These are phyloP conservation scores for Garra rufa DNA, from an alignment of 2,113 vertebrate genomes.

Conservation along the genomic window DNA sequence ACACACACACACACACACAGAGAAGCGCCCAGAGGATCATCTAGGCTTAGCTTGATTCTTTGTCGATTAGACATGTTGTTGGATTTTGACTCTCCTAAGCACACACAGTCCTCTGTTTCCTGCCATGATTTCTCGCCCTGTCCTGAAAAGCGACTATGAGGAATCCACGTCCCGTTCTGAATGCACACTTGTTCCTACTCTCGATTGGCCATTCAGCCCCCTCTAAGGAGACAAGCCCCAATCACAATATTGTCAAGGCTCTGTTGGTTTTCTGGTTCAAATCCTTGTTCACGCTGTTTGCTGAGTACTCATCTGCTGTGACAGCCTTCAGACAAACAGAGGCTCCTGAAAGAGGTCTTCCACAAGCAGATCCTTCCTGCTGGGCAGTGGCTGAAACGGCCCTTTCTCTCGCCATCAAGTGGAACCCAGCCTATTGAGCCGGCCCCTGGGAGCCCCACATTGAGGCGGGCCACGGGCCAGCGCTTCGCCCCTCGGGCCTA, in stretches of 20 bases:
- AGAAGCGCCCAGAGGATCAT: conserved; percentile 39
- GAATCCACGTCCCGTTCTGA: conserved; percentile 73
- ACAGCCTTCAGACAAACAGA: conserved; percentile 97
- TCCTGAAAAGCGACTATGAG: conserved; percentile 76
- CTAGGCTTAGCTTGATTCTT: conserved; percentile 45
- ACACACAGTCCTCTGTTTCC: conserved; percentile 63
- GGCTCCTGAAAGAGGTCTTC: conserved; percentile 93
- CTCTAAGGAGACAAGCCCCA: conserved; percentile 84
- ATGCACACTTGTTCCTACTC: conserved; percentile 83
- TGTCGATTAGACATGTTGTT: conserved; percentile 52
- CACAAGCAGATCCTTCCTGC: conserved; percentile 94
- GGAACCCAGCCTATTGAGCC: conserved; percentile 91
- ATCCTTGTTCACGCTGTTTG: conserved; percentile 99
- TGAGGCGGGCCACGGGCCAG: conserved; percentile 92
- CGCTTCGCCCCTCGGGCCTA: conserved; percentile 82
- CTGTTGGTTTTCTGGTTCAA: conserved; percentile 97
- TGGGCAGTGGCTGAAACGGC: conserved; percentile 88
- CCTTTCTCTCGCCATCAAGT: conserved; percentile 97
- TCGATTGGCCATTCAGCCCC: conserved; percentile 83
- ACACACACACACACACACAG: neutral
- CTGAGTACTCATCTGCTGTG: conserved; percentile 97
- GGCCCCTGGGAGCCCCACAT: conserved; percentile 92
- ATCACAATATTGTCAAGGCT: conserved; percentile 90
- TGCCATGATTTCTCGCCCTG: conserved; percentile 52
- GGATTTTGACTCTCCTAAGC: conserved; percentile 52